A percentile compares a stretch with the other conserved stretches of the same genome.
These are phyloP conservation scores for Oreotrochilus melanogaster DNA, from an alignment of 2,113 vertebrate species.

Conservation along the genomic window DNA sequence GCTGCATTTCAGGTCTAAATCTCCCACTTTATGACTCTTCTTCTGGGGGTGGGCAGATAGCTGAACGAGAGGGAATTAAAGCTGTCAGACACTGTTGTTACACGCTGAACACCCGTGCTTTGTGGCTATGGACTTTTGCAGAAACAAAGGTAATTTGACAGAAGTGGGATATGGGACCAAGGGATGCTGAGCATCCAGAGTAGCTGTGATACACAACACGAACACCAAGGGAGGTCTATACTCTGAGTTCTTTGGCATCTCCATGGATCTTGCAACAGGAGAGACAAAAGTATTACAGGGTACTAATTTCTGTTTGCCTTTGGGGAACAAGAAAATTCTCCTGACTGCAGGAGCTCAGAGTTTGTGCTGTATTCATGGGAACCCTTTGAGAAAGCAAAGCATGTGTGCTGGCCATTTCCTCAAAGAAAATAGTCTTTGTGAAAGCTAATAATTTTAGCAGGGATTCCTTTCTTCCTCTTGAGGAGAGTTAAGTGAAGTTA, in stretches of 20 bases:
- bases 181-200: fast-evolving
- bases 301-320: background rate
- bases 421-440: conserved; percentile 44
- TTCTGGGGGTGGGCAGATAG: background rate
- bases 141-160: background rate
- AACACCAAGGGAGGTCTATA: background rate
- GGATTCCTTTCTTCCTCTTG: conserved; percentile 61
- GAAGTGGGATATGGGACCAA: background rate
- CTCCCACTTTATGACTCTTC: background rate
- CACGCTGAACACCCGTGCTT: fast-evolving
- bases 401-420: conserved; percentile 44
- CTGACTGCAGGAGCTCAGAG: background rate
- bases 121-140: fast-evolving
- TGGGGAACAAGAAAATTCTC: background rate
- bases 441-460: conserved; percentile 55
- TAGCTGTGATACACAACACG: background rate
- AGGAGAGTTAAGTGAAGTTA: conserved; percentile 61
- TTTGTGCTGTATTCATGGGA: background rate
- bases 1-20: background rate
- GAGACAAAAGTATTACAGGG: background rate
- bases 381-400: conserved; percentile 44
- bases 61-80: background rate
- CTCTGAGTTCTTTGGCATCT: background rate
- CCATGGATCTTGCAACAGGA: background rate
- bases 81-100: background rate